These are phyloP conservation scores for Colostygia pectinataria DNA, from an alignment of 2,888 invertebrate genomes.

Conservation along the genomic window DNA sequence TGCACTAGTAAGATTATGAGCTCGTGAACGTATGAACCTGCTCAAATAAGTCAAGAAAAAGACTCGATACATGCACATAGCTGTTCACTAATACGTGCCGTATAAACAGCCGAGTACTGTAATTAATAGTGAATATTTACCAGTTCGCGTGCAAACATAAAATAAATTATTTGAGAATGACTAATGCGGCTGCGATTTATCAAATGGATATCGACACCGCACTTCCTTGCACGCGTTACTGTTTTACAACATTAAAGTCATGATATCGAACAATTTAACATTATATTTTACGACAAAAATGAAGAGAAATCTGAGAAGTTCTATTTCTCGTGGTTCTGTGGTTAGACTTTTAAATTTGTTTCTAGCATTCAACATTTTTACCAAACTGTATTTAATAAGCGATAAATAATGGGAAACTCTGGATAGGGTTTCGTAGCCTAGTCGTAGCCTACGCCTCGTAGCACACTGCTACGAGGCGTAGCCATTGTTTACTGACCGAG, in stretches of 20 bases:
- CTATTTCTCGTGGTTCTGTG: too few relatives aligned
- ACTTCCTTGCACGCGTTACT: slow-evolving; percentile 56
- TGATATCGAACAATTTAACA: slow-evolving; percentile 43
- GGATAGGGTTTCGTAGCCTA: slow-evolving; percentile 6
- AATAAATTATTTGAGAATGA: slow-evolving; percentile 61
- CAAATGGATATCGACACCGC: slow-evolving; percentile 60
- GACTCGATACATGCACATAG: too few relatives aligned
- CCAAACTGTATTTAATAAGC: neutral
- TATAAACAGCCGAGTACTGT: slow-evolving; percentile 21
- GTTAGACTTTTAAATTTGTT: too few relatives aligned
- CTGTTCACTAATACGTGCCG: too few relatives aligned
- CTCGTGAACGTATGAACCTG: too few relatives aligned
- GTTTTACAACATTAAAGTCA: slow-evolving; percentile 46
- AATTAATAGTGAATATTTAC: slow-evolving; percentile 58
- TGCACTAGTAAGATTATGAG: too few relatives aligned
- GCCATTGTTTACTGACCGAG: neutral
- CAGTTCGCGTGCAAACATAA: slow-evolving; percentile 70
- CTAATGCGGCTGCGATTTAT: slow-evolving; percentile 62
- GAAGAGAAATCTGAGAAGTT: slow-evolving; percentile 11
- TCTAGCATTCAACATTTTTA: too few relatives aligned
- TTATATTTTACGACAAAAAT: slow-evolving; percentile 14
- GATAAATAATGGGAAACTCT: neutral
- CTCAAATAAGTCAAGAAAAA: too few relatives aligned
- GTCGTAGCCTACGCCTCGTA: slow-evolving; percentile 26
- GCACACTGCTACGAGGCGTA: slow-evolving; percentile 18